Evolutionary conservation across 1,140 invertebrate genomes (phyloP), one percentile per base, ranked within the genome.

Genomic region (Trichonephila inaurata): DNA sequence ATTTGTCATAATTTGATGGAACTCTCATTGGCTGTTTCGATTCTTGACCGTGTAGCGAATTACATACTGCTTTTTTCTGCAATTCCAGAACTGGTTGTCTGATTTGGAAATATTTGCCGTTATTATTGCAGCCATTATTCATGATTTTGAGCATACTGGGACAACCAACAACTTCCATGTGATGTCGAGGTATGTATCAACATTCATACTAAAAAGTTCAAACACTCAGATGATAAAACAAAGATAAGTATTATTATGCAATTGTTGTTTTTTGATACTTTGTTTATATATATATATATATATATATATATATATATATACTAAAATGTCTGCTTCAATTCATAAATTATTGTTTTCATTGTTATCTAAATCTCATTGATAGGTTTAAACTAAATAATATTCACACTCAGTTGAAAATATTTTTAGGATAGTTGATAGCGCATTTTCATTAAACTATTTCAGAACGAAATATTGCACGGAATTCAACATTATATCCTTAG

Each of bases 161-260:
- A 99, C 99, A 85, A 99, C 99, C 19, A 99, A 99, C 96, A 99
- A 99, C 96, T 99, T 99, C 96, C 99, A 99, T 95, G 98, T 99
- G n/a, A 99, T 98, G 97, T 99, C 98, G 58, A 97, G 98, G 97
- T 97, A 95, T 95, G 95, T 95, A n/a, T 61, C 19, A 33, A 62
- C 33, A 6, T 60, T 28, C n/a, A 69, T 24, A 69, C 10, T 69
- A 14, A 58, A 58, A 51, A 85, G 40, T 60, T 58, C 82, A 58
- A 58, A n/a, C 8, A n/a, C 7, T 24, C 21, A 58, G 58, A 85
- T 21, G 44, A 83, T n/a, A 83, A 83, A 40, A 58, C 24, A 16
- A 51, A 85, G 51, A 44, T 85, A 85, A 85, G 82, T 85, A 24
- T 19, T 4, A 24, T 18, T 7, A 40, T 77, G 4, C 4, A 40